Percentiles rank a stretch among this genome's conserved stretches.
phyloP scores from a whole-genome alignment of 1,140 invertebrate genomes.

The Heliothis subflexa region DNA sequence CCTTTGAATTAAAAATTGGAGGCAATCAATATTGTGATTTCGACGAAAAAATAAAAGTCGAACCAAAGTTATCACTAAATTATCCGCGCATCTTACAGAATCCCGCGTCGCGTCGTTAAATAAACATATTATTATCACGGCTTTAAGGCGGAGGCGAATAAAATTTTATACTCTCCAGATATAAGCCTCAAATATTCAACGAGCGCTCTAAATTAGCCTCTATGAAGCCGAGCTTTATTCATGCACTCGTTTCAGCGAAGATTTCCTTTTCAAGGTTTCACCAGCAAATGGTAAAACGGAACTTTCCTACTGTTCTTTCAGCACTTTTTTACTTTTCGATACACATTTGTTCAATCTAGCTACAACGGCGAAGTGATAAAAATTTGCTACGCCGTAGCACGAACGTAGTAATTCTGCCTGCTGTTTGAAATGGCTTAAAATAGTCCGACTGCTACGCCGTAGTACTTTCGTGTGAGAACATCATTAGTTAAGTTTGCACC shows the following conservation, averaged over 20 bases:
- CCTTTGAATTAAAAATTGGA: no score
- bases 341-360: neutral
- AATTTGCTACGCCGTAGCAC: neutral
- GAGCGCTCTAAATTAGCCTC: slow-evolving; percentile 45
- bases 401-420: neutral
- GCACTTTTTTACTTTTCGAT: neutral
- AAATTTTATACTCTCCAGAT: slow-evolving; percentile 50
- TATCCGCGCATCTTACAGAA: neutral
- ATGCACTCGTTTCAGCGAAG: slow-evolving; percentile 14
- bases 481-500: neutral
- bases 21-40: no score
- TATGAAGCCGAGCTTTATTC: slow-evolving; percentile 22
- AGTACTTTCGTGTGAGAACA: neutral
- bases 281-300: slow-evolving; percentile 4
- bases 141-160: slow-evolving; percentile 28
- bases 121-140: slow-evolving; percentile 38
- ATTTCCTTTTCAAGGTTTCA: neutral
- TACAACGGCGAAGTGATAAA: neutral
- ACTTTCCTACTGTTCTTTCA: neutral
- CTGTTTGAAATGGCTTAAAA: neutral
- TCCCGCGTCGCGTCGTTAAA: slow-evolving; percentile 17
- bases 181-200: slow-evolving; percentile 46
- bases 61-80: no score
- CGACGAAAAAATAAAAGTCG: no score
- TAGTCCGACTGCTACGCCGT: neutral